Base-by-base conservation (phyloP, 2,113 vertebrate genomes). In the Zosterops hypoxanthus region DNA sequence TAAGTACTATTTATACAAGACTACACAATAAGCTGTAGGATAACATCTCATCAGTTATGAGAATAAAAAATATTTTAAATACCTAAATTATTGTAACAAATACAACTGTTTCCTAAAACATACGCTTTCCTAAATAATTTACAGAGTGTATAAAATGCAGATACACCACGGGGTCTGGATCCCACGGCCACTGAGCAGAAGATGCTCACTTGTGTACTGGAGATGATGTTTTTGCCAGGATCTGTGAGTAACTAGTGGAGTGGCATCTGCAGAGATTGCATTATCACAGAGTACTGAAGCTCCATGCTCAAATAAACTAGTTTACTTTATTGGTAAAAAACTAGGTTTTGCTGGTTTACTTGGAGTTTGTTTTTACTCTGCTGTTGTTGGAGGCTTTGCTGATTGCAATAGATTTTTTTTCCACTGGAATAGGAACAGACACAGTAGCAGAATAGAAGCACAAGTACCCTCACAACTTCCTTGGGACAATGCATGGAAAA, bases 41-140 rank as follows among this genome's bases (percentile, higher is more conserved):
- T 20, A 59, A 15, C 7, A 15, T 14, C 47, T 84, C 31, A 41
- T 47, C 18, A 25, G 46, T 90, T 94, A 69, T 63, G 42, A 90
- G 65, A 92, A 92, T 82, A 93, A 86, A 93, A 96, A 82, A 71
- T 78, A 91, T 83, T 82, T n/a, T 46, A 94, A 87, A 90, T 68
- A 21, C 34, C 50, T 25, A 33, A 82, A 96, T 90, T 92, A 90
- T 73, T 86, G 55, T 65, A 94, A 92, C 22, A 88, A 97, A 80
- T 12, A 25, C 46, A 39, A 15, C 7, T 25, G 3, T 33, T 82
- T 24, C 55, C 39, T 66, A 53, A 82, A 87, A 55, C 2, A 63
- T 16, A 25, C 1, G 11, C 3, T 59, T 79, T 60, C 23, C 41
- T 61, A 64, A 78, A 65, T 36, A 46, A 59, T 53, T 61, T 61